Evolutionary conservation across 2,113 vertebrate genomes (phyloP).

Genomic region (Oncorhynchus clarkii): DNA sequence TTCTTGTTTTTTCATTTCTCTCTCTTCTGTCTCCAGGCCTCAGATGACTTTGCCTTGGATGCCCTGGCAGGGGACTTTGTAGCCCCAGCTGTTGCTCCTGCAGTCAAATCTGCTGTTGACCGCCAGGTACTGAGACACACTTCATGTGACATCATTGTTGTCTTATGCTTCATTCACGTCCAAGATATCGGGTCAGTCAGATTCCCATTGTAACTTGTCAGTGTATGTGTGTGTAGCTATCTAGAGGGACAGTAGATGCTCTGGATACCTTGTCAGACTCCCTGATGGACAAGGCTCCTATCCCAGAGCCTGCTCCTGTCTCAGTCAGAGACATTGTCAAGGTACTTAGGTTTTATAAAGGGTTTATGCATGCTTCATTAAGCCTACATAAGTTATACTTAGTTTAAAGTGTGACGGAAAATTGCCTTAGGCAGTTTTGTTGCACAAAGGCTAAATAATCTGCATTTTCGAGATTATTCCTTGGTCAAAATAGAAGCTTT

Average conservation of each 20-base stretch:
- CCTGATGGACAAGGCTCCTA: slow-evolving; percentile 55
- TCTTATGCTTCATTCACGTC: no score
- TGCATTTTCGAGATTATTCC: background rate
- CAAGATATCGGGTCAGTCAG: no score
- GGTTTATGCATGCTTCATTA: background rate
- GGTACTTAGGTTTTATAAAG: slow-evolving; percentile 42
- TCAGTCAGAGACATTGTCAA: slow-evolving; percentile 59
- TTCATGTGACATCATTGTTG: no score
- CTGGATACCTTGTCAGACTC: slow-evolving; percentile 72
- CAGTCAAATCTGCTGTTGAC: slow-evolving; percentile 51
- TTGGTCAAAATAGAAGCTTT: no score
- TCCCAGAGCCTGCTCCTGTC: slow-evolving; percentile 52
- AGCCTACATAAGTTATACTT: no score
- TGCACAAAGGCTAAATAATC: background rate
- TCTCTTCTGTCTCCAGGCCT: slow-evolving; percentile 27
- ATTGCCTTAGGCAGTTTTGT: no score
- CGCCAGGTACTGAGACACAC: slow-evolving; percentile 38
- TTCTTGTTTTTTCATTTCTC: background rate
- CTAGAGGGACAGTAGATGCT: slow-evolving; percentile 44
- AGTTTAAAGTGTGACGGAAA: no score
- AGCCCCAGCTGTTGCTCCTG: slow-evolving; percentile 45
- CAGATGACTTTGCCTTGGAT: slow-evolving; percentile 51
- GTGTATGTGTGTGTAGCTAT: slow-evolving; percentile 41
- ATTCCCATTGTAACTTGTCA: no score
- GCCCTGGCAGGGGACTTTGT: slow-evolving; percentile 64